phyloP scores from a whole-genome alignment of 2,797 vertebrate genomes.

The Myiotriccus ornatus region DNA sequence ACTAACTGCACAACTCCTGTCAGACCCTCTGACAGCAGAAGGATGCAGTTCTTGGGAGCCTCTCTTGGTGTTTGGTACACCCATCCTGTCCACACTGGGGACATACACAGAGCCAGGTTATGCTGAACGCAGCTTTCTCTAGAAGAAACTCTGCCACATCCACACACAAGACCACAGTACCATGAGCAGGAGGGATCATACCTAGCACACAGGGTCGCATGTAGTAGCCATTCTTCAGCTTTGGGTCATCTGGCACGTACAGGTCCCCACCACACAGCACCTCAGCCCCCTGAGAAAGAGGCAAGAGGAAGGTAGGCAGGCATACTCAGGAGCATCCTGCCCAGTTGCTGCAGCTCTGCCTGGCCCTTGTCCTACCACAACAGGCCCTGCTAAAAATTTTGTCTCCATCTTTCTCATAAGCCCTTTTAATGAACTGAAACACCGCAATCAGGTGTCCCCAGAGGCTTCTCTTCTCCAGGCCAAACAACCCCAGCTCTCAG shows the following conservation, averaged over 20 bases:
- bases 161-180: rapidly evolving
- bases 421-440: neutral
- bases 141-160: neutral
- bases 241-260: constrained; percentile 84
- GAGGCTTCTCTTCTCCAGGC: neutral
- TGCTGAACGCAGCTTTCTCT: neutral
- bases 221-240: constrained; percentile 88
- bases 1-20: neutral
- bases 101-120: neutral
- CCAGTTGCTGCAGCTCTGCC: neutral
- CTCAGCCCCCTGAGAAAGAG: constrained; percentile 82
- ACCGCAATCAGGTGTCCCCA: neutral
- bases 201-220: constrained; percentile 91
- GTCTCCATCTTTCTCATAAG: neutral
- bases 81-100: rapidly evolving
- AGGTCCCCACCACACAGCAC: constrained; percentile 90
- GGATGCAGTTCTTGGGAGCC: neutral
- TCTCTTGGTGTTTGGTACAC: neutral
- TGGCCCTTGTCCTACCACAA: neutral
- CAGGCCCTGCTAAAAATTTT: neutral
- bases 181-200: constrained; percentile 34
- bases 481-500: neutral
- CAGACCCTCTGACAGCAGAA: neutral
- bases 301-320: neutral
- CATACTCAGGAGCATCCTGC: neutral